Conservation (phyloP, 2,797 vertebrate genomes). For the Sebastes itinus region DNA sequence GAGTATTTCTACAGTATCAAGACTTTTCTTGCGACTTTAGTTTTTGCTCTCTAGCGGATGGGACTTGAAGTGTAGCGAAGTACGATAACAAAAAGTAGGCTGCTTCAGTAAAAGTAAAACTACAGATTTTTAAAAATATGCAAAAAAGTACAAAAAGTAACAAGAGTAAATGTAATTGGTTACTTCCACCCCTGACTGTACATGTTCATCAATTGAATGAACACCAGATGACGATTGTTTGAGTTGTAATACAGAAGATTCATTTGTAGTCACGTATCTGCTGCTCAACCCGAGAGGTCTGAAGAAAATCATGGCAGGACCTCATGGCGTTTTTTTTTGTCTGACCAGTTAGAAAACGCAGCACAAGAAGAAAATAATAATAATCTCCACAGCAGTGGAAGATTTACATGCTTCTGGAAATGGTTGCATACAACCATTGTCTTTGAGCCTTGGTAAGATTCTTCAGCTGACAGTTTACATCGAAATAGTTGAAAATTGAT, state of each 20-base stretch:
- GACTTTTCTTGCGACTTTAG: not conserved
- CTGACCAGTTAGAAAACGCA: not conserved
- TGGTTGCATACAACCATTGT: not conserved
- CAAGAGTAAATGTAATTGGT: not conserved
- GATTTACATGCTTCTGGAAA: not conserved
- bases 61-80: not conserved
- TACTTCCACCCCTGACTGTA: too few species aligned
- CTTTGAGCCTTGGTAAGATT: not conserved
- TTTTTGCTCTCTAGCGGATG: too few species aligned
- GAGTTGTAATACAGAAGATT: not conserved
- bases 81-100: not conserved
- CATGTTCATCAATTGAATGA: too few species aligned
- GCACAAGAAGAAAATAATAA: not conserved
- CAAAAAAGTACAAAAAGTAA: not conserved
- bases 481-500: not conserved
- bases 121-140: too few species aligned
- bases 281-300: not conserved
- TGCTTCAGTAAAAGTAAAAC: too few species aligned
- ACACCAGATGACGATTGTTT: not conserved
- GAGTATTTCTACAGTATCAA: not conserved
- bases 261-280: not conserved
- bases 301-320: not conserved
- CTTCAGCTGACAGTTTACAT: not conserved
- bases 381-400: not conserved
- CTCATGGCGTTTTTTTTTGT: not conserved